Base-by-base conservation (phyloP, 1,140 invertebrate genomes). In the Leptinotarsa undecemlineata region DNA sequence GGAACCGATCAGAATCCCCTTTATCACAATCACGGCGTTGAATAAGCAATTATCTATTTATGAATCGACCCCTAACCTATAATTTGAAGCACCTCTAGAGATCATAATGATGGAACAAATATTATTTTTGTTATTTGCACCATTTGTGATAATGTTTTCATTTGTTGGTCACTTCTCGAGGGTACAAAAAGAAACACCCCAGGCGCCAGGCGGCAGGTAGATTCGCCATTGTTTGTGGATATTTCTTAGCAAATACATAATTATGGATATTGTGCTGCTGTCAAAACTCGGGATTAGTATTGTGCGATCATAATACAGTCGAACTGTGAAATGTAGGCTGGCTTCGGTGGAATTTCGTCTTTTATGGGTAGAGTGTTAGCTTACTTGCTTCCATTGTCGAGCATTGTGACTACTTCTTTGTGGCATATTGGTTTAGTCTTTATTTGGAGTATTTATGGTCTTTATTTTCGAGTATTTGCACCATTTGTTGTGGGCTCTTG, bases 231-330 rank as follows among this genome's bases (percentile, higher is more conserved):
- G 77, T 78, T 77, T 78, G 74, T 64, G 64, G 67, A 78, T 74
- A 74, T 76, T 78, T 75, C 70, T 67, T 72, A 61, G 61, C 66
- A 78, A 76, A 78, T 74, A 75, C 68, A 60, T 80, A 80, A 80
- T 80, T 80, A 78, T 74, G 15, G n/a, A 73, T 73, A 78, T 80
- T 80, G 77, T 80, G 67, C 19, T 67, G 67, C 75, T 78, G 79
- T 80, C 79, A 80, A 77, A 80, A 80, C 77, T 80, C 61, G 14
- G 77, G 79, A 80, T 80, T 80, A 80, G 70, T 73, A 76, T 78
- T 80, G 77, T 78, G 73, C 33, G 71, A 71, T 48, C 51, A 69
- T 57, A 70, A 70, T 70, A 57, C 48, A 70, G 51, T 47, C 26
- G 61, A 74, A 51, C 78, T 66, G 77, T 77, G 69, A 76, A 76